Conservation (phyloP, 2,113 vertebrate genomes). For the Fulmarus glacialis region DNA sequence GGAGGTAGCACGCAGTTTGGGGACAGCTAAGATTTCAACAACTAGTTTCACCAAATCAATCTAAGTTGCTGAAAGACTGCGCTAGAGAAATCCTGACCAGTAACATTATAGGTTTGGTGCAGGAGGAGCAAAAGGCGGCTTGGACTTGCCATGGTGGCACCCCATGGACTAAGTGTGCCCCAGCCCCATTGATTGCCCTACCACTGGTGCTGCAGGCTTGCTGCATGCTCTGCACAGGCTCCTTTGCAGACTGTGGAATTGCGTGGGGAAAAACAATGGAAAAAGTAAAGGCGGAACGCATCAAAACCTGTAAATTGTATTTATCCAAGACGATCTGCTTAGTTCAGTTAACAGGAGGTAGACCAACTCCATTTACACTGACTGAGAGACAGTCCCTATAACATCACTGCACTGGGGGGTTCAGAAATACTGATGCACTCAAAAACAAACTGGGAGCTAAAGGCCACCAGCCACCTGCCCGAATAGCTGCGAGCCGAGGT, state of each 20-base stretch:
- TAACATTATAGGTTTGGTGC: background rate
- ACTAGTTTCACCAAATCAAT: background rate
- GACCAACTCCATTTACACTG: too few species aligned
- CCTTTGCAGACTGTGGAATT: background rate
- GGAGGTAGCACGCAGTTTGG: background rate
- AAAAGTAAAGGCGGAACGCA: background rate
- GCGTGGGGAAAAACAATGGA: background rate
- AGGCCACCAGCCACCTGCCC: background rate
- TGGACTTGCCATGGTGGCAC: background rate
- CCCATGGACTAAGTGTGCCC: background rate
- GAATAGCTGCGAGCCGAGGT: background rate
- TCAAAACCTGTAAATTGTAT: background rate
- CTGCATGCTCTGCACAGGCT: too few species aligned
- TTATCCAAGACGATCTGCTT: fast-evolving
- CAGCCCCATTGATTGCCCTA: background rate
- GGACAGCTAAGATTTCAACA: background rate
- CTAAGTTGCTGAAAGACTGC: background rate
- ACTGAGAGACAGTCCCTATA: fast-evolving
- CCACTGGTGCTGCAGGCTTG: background rate
- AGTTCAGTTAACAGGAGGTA: background rate
- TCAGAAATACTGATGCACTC: too few species aligned
- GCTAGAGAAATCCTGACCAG: background rate
- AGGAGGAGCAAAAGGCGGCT: background rate
- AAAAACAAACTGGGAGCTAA: background rate
- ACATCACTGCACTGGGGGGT: background rate